Base-by-base conservation (phyloP, 2,113 vertebrate species). In the Nanger granti region DNA sequence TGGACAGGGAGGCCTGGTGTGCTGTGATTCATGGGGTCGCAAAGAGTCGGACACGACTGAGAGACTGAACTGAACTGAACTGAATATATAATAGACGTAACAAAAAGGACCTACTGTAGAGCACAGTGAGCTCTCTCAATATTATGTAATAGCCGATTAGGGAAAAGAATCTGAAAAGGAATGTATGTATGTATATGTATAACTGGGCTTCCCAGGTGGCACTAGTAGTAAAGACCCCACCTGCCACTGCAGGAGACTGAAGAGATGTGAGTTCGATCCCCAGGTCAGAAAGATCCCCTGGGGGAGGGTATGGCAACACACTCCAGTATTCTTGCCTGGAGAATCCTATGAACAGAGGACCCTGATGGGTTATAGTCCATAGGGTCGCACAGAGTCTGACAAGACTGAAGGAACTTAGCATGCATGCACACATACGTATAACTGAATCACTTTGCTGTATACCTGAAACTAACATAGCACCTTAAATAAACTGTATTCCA, bases 341-440 rank as follows among this genome's bases (percentile, higher is more conserved):
- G 66, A 73, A 73, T 11, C n/a, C 66, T 24, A 22, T 37, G n/a
- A 11, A 73, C 9, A 37, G n/a, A 73, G 66, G 66, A 73, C 66
- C 66, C 66, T 24, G n/a, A 73, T 73, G n/a, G 66, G 4, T 37
- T 37, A 11, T 20, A 73, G 66, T 73, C 66, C 66, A 73, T 11
- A 20, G 18, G 66, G 66, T 22, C 0, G 1, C 66, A 3, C n/a
- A 37, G 18, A 69, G n/a, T 73, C 66, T 37, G 66, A 37, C n/a
- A 73, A 22, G n/a, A 73, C 66, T 73, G 66, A 73, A 73, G 18
- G n/a, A 73, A 11, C 18, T 73, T 73, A 73, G 34, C 18, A 11
- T 1, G n/a, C 66, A 37, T 0, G 1, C n/a, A 73, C 66, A 73
- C 34, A 73, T 73, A 0, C 0, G 13, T 29, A 29, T 80, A 47